Base-by-base conservation (phyloP, 2,888 invertebrate species). In the Urechis unicinctus region DNA sequence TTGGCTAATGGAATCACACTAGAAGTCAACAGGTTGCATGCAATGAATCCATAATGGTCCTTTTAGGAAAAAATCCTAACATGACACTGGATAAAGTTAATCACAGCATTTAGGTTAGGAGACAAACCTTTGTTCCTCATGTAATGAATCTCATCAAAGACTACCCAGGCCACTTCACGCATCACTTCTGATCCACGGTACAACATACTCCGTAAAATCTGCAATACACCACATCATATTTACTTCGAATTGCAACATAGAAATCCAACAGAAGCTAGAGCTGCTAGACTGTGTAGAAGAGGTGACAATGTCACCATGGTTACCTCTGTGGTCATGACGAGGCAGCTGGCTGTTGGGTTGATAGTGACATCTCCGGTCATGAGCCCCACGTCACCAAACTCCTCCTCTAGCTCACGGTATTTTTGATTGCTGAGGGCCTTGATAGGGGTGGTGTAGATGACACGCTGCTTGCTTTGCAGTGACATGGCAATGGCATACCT, bases 131-230 rank as follows among this genome's bases (percentile, higher is more conserved):
- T 96, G 76, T 99, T 96, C 69, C 98, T 85, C 98, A 99, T 99
- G 77, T 99, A 99, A 81, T 99, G 98, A 69, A 99, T 99, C 81
- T 99, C 98, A 76, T 99, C 98, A 81, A 99, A 99, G 53, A 99
- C 84, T 1, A 99, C 98, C 98, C 98, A 99, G 50, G 96, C 97
- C 0, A 99, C 96, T 84, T 99, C 98, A 58, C 96, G 84, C 90
- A 96, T 96, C 25, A 99, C 87, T 83, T 98, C 96, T 42, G 95
- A 95, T 50, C 98, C 98, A 73, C 97, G 83, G 74, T 98, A 99
- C 56, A 99, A 81, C 98, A 99, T 98, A 71, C 94, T 95, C 61
- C 98, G 83, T 60, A 99, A 81, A 84, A 99, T 99, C 87, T 88
- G 47, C 36, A 47, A 54, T 28, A 13, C 24, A 44, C 49, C n/a